Evolutionary conservation across 2,113 vertebrate species (phyloP).

Genomic region (Pelodiscus sinensis): DNA sequence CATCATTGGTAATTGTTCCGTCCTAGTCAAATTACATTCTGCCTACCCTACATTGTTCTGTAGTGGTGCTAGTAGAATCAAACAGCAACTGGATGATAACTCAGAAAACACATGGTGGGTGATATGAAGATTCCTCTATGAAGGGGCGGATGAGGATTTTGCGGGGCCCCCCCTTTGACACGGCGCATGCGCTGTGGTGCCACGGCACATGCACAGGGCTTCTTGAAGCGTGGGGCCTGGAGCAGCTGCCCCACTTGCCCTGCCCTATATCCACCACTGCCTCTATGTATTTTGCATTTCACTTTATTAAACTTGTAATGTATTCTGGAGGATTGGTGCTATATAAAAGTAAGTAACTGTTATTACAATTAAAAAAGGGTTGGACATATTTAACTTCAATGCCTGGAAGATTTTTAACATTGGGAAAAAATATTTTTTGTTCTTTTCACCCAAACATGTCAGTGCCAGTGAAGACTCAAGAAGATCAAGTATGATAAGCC

Average conservation of each 20-base stretch:
- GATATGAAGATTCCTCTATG: neutral
- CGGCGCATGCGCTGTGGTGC: too few relatives aligned
- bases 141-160: too few relatives aligned
- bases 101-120: neutral
- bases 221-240: too few relatives aligned
- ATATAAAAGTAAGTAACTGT: neutral
- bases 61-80: neutral
- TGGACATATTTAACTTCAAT: neutral
- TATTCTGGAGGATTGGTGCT: neutral
- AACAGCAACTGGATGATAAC: neutral
- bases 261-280: too few relatives aligned
- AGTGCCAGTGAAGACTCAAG: neutral
- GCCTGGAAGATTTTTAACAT: neutral
- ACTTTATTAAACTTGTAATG: neutral
- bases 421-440: constrained; percentile 6
- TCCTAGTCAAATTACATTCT: constrained; percentile 14
- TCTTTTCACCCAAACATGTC: neutral
- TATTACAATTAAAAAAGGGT: neutral
- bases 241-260: too few relatives aligned
- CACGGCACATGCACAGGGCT: too few relatives aligned
- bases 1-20: constrained; percentile 12
- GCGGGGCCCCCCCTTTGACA: too few relatives aligned
- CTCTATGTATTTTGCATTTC: neutral
- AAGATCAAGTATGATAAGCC: neutral
- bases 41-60: neutral